Conservation (phyloP, 2,113 vertebrate genomes). For the Excalfactoria chinensis region DNA sequence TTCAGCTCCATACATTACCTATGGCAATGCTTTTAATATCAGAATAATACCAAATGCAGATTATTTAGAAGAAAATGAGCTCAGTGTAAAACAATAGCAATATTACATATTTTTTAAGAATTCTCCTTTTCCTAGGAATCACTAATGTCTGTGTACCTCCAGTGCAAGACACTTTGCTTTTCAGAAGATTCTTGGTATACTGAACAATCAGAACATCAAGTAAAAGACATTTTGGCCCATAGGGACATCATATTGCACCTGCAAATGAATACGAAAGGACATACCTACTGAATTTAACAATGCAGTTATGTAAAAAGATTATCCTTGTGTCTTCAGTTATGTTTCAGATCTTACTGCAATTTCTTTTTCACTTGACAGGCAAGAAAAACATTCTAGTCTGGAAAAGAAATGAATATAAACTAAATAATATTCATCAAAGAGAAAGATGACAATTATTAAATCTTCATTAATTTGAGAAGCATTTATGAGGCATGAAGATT, state of each 20-base stretch:
- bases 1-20: too few species aligned
- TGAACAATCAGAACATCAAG: neutral
- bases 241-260: neutral
- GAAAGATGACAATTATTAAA: neutral
- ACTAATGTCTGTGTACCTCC: neutral
- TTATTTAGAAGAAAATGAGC: neutral
- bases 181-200: neutral
- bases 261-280: neutral
- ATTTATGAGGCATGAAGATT: constrained; percentile 13
- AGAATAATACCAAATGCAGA: neutral
- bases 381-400: neutral
- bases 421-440: constrained; percentile 16
- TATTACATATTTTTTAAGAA: neutral
- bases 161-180: neutral
- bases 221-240: neutral
- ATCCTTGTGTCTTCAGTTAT: neutral
- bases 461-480: constrained; percentile 46
- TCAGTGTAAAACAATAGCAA: neutral
- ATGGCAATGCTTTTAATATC: neutral
- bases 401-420: constrained; percentile 1
- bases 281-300: neutral
- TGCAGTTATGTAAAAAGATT: neutral
- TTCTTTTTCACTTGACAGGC: constrained; percentile 3
- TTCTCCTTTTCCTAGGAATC: fast-evolving
- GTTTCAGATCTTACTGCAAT: neutral